phyloP scores from a whole-genome alignment of 37 sponge, comb jelly and placozoan genomes.

The Mnemiopsis leidyi region DNA sequence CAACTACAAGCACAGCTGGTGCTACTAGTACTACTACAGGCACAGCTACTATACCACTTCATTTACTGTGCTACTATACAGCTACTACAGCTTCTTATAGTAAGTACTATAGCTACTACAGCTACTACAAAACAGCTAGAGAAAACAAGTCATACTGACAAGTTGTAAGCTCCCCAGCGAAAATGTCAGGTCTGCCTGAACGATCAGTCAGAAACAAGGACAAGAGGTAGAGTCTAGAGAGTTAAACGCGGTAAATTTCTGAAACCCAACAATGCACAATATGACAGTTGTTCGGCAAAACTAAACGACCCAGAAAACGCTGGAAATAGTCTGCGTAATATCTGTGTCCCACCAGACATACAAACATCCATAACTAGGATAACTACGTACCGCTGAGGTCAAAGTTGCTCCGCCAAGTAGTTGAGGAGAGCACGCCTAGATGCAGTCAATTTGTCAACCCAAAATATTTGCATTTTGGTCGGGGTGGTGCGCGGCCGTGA shows the following conservation, averaged over 20 bases:
- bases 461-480: background rate
- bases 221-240: background rate
- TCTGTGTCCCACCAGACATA: background rate
- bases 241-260: background rate
- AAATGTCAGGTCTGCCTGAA: no score
- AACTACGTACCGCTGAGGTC: background rate
- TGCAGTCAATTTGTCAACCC: background rate
- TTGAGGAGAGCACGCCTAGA: background rate
- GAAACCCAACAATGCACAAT: background rate
- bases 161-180: no score
- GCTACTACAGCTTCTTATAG: no score
- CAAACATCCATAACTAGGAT: background rate
- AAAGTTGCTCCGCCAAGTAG: background rate
- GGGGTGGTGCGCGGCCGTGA: background rate
- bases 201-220: background rate
- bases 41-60: no score
- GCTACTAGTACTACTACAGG: no score
- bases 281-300: background rate
- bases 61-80: no score
- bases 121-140: background rate
- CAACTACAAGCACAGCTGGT: no score
- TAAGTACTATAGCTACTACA: background rate
- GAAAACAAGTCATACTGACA: no score
- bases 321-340: background rate
- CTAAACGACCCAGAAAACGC: background rate